Conservation (phyloP, 2,888 invertebrate species). For the Cynaeus angustus region DNA sequence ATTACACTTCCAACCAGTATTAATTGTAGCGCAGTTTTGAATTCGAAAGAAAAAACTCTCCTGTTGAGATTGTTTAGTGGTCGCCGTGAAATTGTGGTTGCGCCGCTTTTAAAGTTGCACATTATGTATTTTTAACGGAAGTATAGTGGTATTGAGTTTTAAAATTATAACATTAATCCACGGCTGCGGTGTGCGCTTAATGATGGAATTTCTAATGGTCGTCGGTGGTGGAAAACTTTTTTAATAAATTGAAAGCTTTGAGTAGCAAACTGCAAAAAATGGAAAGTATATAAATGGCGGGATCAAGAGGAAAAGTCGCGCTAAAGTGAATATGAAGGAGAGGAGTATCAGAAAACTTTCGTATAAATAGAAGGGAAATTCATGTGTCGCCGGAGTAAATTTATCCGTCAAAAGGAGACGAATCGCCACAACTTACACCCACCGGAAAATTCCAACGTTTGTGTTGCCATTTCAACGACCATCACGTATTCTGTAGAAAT, state of each 20-base stretch:
- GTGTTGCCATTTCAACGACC: slow-evolving; percentile 25
- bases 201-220: slow-evolving; percentile 48
- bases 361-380: slow-evolving; percentile 57
- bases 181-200: slow-evolving; percentile 37
- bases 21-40: too few relatives aligned
- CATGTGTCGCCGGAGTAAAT: slow-evolving; percentile 63
- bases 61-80: too few relatives aligned
- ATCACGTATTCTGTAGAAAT: slow-evolving; percentile 56
- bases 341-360: slow-evolving; percentile 46
- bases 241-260: slow-evolving; percentile 50
- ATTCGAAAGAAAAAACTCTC: slow-evolving; percentile 3
- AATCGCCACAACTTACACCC: slow-evolving; percentile 50
- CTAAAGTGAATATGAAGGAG: slow-evolving; percentile 50
- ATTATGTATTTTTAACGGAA: background rate
- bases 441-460: slow-evolving; percentile 21
- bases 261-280: slow-evolving; percentile 43
- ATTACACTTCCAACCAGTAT: too few relatives aligned
- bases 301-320: slow-evolving; percentile 48
- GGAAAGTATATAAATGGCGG: slow-evolving; percentile 49
- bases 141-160: slow-evolving; percentile 19
- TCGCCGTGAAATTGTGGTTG: too few relatives aligned
- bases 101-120: background rate
- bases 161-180: slow-evolving; percentile 31
- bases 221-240: slow-evolving; percentile 43
- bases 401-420: slow-evolving; percentile 58